Evolutionary conservation across 2,113 vertebrate genomes (phyloP), one percentile per base, ranked within the genome.

Genomic region (Gobiocypris rarus): DNA sequence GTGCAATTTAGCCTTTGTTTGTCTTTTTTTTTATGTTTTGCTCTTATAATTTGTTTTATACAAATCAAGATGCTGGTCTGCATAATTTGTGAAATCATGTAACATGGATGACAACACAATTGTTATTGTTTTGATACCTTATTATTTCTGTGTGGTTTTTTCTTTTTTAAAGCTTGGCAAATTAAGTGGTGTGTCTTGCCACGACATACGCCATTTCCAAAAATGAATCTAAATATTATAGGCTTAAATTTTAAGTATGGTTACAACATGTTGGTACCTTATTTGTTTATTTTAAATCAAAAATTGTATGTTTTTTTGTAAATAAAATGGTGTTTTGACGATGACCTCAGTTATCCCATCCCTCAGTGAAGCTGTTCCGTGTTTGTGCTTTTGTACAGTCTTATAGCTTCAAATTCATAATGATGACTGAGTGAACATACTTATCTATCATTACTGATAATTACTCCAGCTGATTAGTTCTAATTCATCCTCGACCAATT

Each of bases 401-500:
- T 3, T 61, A 26, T 17, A 24, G 75, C 76, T 61, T 59, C 14
- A 28, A 28, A 45, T 4, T 45, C 38, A 63, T 79, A 79, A 59
- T 45, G 56, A 63, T 61, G 76, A 61, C 56, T 79, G 24, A 79
- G 34, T 17, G 54, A 77, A 54, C 31, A 56, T 75, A 82, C 50
- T 73, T 78, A 70, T 63, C 82, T 59, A 15, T 48, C 61, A 76
- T 22, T 43, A 34, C 34, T 69, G 59, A 82, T 88, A 78, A 82
- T 77, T 85, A 73, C 81, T 61, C 3, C 24, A 22, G 28, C 52
- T 48, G 28, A 76, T 52, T 81, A 71, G 31, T 58, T 8, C 81
- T 78, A 82, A 86, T 78, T 83, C 34, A 82, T 83, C 41, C 43
- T 84, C 38, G 50, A 22, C 45, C 78, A 82, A 58, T 86, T 69